phyloP scores from a whole-genome alignment of 1,140 invertebrate species.

The Oppia nitens region DNA sequence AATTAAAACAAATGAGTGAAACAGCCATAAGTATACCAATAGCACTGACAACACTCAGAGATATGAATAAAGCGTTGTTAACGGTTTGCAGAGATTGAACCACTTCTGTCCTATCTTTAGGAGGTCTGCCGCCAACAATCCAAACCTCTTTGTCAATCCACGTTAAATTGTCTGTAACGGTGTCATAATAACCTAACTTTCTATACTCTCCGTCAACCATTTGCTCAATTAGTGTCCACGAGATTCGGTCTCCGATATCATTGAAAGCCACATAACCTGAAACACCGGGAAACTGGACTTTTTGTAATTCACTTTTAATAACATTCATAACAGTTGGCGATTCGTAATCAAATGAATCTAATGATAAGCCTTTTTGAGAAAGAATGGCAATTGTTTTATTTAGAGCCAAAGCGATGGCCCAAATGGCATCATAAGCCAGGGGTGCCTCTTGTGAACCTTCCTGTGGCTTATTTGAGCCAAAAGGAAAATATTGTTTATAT shows the following conservation, averaged over 20 bases:
- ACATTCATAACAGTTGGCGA: conserved; percentile 89
- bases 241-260: conserved; percentile 85
- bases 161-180: conserved; percentile 78
- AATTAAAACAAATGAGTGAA: conserved; percentile 71
- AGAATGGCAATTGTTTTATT: conserved; percentile 86
- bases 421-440: conserved; percentile 94
- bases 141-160: conserved; percentile 79
- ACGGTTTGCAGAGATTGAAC: conserved; percentile 61
- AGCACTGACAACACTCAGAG: conserved; percentile 70
- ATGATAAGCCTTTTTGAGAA: conserved; percentile 50
- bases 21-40: conserved; percentile 67
- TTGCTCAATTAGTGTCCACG: conserved; percentile 96
- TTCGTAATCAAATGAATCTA: conserved; percentile 95
- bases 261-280: conserved; percentile 89
- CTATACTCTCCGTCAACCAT: conserved; percentile 83
- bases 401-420: conserved; percentile 89
- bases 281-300: conserved; percentile 79
- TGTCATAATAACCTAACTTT: conserved; percentile 90
- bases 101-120: conserved; percentile 80
- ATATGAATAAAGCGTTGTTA: conserved; percentile 67
- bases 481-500: conserved; percentile 16
- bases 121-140: conserved; percentile 54
- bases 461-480: conserved; percentile 11
- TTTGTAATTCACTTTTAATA: conserved; percentile 85
- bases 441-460: conserved; percentile 86